Evolutionary conservation across 2,797 vertebrate genomes (phyloP).

Genomic region (Hemibagrus guttatus): DNA sequence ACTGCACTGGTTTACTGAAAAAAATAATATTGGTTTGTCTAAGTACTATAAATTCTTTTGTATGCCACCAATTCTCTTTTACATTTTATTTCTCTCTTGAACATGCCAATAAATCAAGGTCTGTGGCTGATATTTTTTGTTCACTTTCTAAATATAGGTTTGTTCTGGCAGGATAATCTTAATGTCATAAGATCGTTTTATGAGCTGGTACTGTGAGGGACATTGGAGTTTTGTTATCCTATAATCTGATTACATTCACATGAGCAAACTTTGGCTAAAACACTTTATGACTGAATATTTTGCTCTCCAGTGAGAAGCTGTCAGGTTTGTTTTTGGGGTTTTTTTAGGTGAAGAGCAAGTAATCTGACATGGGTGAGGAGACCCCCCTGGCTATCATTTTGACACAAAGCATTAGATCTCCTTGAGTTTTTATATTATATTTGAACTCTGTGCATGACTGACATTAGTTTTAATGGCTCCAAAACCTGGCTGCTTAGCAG

Average conservation of each 20-base stretch:
- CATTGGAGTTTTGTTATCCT: background rate
- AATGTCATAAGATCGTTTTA: constrained; percentile 6
- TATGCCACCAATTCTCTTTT: background rate
- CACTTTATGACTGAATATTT: background rate
- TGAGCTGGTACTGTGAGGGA: background rate
- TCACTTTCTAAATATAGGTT: background rate
- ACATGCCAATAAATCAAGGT: background rate
- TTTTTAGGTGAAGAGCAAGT: background rate
- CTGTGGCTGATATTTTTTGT: background rate
- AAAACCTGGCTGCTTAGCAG: constrained; percentile 31
- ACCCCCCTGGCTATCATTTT: background rate
- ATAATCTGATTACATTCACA: background rate
- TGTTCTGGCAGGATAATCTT: background rate
- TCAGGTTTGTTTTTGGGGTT: background rate
- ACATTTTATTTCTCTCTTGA: background rate
- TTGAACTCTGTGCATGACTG: background rate
- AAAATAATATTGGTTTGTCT: background rate
- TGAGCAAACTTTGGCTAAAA: background rate
- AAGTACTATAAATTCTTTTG: background rate
- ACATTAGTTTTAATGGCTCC: constrained; percentile 10
- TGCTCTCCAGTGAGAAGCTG: background rate
- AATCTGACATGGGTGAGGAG: background rate
- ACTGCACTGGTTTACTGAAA: background rate
- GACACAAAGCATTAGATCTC: background rate
- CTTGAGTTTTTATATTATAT: background rate